Conservation (phyloP, 2,113 vertebrate genomes). For the Tonatia bakeri region DNA sequence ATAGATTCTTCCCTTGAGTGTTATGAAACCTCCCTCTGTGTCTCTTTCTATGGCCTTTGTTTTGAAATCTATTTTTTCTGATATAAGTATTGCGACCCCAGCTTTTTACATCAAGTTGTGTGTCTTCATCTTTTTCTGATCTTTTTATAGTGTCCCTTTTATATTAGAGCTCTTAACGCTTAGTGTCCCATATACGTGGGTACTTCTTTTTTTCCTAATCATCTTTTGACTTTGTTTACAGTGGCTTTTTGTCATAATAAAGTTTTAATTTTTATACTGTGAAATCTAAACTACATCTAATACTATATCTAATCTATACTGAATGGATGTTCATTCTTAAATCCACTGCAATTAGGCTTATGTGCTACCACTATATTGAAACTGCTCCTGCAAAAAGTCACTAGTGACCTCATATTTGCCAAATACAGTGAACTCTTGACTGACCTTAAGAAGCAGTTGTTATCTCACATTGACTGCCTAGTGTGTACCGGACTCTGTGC, state of each 20-base stretch:
- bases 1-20: too few relatives aligned
- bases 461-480: neutral
- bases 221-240: neutral
- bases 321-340: neutral
- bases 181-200: neutral
- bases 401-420: neutral
- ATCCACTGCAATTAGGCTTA: neutral
- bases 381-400: neutral
- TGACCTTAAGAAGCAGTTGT: neutral
- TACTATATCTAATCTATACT: too few relatives aligned
- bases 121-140: neutral
- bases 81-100: too few relatives aligned
- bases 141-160: neutral
- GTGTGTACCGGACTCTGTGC: neutral
- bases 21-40: too few relatives aligned
- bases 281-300: neutral
- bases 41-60: too few relatives aligned
- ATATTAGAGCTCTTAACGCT: neutral
- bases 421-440: neutral
- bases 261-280: neutral
- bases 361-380: neutral
- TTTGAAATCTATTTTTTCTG: too few relatives aligned
- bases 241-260: slow-evolving; percentile 21
- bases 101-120: neutral
- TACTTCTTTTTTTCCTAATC: neutral